Evolutionary conservation across 2,797 vertebrate species (phyloP), one percentile per base, ranked within the genome.

Genomic region (Neoniphon sammara): DNA sequence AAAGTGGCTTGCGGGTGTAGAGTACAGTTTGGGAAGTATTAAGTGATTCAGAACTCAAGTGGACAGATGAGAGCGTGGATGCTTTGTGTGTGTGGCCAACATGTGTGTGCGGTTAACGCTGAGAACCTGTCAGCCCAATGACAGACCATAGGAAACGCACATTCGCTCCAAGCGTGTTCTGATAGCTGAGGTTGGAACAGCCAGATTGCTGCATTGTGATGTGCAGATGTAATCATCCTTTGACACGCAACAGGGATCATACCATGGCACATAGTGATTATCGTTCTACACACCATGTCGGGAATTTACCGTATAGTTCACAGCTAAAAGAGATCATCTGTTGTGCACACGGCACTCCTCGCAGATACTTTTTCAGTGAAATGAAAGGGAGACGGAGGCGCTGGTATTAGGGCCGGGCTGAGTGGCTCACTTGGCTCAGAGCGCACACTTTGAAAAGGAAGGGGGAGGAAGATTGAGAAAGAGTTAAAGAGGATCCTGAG

Each of bases 161-260:
- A 76, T 61, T 54, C 60, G 54, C 75, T 66, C 36, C 49, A 56
- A 76, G 66, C 65, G 46, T 77, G 77, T 57, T 84, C 84, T 75
- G 78, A 90, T 87, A 66, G 84, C 77, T 86, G 87, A 83, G 75
- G 86, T 85, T 62, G 68, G 84, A 89, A 69, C 53, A 78, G 66
- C 70, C 86, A 68, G 67, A 83, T 69, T 59, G 55, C 77, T 65
- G 81, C 88, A 85, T 89, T 85, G 76, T 86, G 79, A 88, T 79
- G 84, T 79, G 71, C 67, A 69, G 64, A 89, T 85, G 89, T 92
- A 90, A 92, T 89, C 83, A 62, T 66, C 70, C 66, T 82, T 66
- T 87, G 83, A 91, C 91, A 92, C 84, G 85, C 89, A 88, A 85
- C 47, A 0, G 76, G 72, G 67, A 85, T 89, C 83, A 73, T 75